phyloP scores from a whole-genome alignment of 2,888 invertebrate species.

The Leucophenga maculata region DNA sequence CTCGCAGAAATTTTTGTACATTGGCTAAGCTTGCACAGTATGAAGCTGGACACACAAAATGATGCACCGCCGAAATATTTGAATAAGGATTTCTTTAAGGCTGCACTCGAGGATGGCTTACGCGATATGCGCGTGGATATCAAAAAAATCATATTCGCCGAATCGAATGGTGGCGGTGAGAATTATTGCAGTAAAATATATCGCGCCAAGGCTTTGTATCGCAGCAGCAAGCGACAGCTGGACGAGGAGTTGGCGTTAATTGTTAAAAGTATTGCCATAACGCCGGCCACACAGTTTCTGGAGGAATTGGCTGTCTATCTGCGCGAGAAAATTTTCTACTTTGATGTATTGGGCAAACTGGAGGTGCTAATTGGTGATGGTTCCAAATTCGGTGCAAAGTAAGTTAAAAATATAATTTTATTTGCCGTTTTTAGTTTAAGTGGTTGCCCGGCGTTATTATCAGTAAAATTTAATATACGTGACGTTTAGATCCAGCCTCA shows the following conservation, averaged over 20 bases:
- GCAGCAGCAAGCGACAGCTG: constrained; percentile 61
- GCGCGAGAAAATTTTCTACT: constrained; percentile 73
- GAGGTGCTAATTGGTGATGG: constrained; percentile 71
- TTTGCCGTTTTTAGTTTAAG: background rate
- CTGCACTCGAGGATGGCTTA: constrained; percentile 67
- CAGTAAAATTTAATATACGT: too few species aligned
- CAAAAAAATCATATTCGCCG: constrained; percentile 61
- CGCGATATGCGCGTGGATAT: constrained; percentile 64
- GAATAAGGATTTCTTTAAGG: constrained; percentile 67
- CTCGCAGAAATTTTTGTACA: background rate
- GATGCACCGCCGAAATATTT: constrained; percentile 60
- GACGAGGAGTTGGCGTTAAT: constrained; percentile 67
- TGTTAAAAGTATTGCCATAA: constrained; percentile 69
- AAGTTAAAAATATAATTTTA: constrained; percentile 34
- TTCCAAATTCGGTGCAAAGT: constrained; percentile 67
- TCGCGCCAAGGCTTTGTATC: constrained; percentile 60
- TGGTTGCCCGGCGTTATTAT: background rate
- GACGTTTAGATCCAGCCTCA: too few species aligned
- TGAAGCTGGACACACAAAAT: constrained; percentile 54
- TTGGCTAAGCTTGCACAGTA: constrained; percentile 22
- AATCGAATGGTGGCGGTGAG: constrained; percentile 66
- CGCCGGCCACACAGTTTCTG: constrained; percentile 71
- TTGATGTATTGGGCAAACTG: constrained; percentile 71
- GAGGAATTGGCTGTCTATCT: constrained; percentile 72
- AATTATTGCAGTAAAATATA: constrained; percentile 71